These are phyloP conservation scores for Callyntrura guangdongensis DNA, from an alignment of 2,888 invertebrate genomes.

Conservation along the genomic window DNA sequence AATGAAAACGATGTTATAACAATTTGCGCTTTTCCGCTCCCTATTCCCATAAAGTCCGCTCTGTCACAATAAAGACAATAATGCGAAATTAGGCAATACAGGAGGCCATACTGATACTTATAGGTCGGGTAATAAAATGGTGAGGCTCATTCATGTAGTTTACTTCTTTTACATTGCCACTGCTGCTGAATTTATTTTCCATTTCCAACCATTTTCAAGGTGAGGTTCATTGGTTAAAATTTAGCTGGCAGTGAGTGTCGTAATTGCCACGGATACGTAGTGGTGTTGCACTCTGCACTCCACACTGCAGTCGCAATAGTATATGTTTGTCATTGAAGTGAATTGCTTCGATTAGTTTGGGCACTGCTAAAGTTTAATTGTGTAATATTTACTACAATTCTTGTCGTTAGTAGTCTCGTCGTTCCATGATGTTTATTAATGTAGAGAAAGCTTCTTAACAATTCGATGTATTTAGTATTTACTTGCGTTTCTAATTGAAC, in stretches of 20 bases:
- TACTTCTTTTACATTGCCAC: background rate
- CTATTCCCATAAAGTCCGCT: slow-evolving; percentile 11
- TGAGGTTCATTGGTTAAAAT: background rate
- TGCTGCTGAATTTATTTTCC: background rate
- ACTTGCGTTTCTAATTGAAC: no score
- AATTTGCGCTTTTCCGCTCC: slow-evolving; percentile 9
- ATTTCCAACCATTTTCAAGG: slow-evolving; percentile 24
- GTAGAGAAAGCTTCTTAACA: no score
- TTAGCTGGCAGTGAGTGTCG: no score
- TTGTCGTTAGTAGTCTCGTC: no score
- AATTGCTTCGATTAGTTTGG: no score
- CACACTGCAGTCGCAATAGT: no score
- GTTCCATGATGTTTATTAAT: no score
- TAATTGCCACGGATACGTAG: no score
- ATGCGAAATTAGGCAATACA: slow-evolving; percentile 17
- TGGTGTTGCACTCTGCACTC: no score
- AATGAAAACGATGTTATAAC: slow-evolving; percentile 34
- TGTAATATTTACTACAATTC: no score
- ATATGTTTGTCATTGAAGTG: background rate
- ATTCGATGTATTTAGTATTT: no score
- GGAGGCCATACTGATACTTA: background rate
- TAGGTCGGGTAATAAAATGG: slow-evolving; percentile 14
- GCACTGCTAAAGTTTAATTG: no score
- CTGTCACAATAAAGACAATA: slow-evolving; percentile 17
- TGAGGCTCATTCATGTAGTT: background rate